Percentiles rank a stretch among this genome's conserved stretches.
Conservation (phyloP, 1,140 invertebrate species). For the Achatina immaculata region DNA sequence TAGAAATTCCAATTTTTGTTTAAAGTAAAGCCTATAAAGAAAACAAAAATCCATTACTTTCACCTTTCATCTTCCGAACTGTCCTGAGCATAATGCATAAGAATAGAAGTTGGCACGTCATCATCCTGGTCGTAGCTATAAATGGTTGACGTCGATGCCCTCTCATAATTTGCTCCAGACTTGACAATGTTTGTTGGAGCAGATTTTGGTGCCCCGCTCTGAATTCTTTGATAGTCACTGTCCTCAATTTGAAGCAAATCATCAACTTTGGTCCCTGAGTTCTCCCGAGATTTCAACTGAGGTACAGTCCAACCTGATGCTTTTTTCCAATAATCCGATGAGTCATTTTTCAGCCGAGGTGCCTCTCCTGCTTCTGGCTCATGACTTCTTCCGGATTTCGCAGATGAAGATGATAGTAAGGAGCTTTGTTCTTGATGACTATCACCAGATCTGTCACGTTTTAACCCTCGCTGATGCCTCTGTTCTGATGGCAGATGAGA, state of each 20-base stretch:
- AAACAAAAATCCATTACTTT: background rate
- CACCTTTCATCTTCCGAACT: slow-evolving; percentile 32
- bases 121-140: slow-evolving; percentile 32
- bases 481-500: background rate
- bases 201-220: background rate
- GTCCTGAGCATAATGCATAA: slow-evolving; percentile 2
- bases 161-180: slow-evolving; percentile 5
- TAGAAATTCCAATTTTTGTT: background rate
- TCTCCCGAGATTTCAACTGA: background rate
- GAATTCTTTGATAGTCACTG: background rate
- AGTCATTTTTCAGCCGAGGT: background rate
- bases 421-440: background rate
- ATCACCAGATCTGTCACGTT: background rate
- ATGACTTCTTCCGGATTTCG: background rate
- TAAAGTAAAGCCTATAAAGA: background rate
- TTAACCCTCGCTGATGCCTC: background rate
- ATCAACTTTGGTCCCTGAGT: slow-evolving; percentile 5
- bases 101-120: slow-evolving; percentile 27
- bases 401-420: slow-evolving; percentile 8
- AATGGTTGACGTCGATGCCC: slow-evolving; percentile 22
- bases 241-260: slow-evolving; percentile 13
- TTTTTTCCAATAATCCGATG: slow-evolving; percentile 35
- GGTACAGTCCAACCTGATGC: background rate
- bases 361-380: slow-evolving; percentile 2
- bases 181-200: background rate